Base-by-base conservation (phyloP, 2,888 invertebrate genomes). In the Acanthococcus lagerstroemiae region DNA sequence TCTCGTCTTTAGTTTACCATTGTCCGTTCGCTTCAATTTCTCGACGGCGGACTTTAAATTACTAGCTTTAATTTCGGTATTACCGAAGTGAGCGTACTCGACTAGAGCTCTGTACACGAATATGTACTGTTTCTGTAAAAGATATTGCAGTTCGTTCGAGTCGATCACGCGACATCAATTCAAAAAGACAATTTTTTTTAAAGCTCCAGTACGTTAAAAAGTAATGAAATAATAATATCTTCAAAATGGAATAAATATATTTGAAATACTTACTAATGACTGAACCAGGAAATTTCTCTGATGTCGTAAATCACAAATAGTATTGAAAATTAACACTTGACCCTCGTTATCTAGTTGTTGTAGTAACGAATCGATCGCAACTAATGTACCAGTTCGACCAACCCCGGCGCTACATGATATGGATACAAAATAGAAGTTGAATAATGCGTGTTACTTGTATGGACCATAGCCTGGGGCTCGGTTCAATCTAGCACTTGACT, bases 241-340 rank as follows among this genome's bases (percentile, higher is more conserved):
- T n/a, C n/a, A n/a, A n/a, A n/a, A n/a, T n/a, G n/a, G n/a, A n/a
- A n/a, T n/a, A n/a, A n/a, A n/a, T n/a, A n/a, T n/a, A n/a, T n/a
- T n/a, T n/a, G n/a, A n/a, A n/a, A 21, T 48, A 75, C 80, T 78
- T 76, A 86, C 86, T 80, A 88, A 77, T 57, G 93, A 92, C 77
- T 95, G 95, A 69, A 95, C 95, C 70, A 95, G 82, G 79, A 92
- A 92, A 78, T 95, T 95, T 73, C 95, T 80, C 78, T 94, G 93
- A 72, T 90, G 84, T 66, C 95, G 80, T 72, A 95, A 80, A 76
- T 90, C 90, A 73, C 90, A 90, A 45, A 95, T 90, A 6, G 91
- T 91, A 76, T 90, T 90, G 78, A 91, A 94, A 65, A 95, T 90
- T 55, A 93, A 86, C 15, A 88, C 91, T 73, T 88, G 86, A 3